Percentiles rank a stretch among this genome's conserved stretches.
phyloP scores from a whole-genome alignment of 2,888 invertebrate genomes.

The Drosophila lutescens region DNA sequence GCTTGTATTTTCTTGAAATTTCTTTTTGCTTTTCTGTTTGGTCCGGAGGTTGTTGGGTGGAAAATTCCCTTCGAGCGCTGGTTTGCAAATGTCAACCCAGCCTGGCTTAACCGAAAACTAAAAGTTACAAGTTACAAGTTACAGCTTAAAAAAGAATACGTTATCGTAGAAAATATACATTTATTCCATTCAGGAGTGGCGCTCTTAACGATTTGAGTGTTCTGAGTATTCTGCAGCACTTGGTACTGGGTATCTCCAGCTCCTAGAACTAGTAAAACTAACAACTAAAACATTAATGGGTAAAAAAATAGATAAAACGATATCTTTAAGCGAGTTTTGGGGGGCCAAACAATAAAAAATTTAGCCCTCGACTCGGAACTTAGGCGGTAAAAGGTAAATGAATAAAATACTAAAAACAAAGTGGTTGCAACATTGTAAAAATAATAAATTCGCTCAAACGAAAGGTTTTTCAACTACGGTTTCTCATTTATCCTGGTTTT shows the following conservation, averaged over 20 bases:
- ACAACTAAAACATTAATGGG: conserved; percentile 25
- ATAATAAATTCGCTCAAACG: conserved; percentile 78
- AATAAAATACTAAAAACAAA: conserved; percentile 52
- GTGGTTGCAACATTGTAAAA: conserved; percentile 40
- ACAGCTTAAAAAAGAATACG: conserved; percentile 31
- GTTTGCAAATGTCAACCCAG: conserved; percentile 4
- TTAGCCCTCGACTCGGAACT: conserved; percentile 29
- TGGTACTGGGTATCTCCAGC: conserved; percentile 67
- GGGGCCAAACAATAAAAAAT: conserved; percentile 10
- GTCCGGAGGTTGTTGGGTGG: conserved; percentile 35
- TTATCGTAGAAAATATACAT: conserved; percentile 29
- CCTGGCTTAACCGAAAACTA: conserved; percentile 15
- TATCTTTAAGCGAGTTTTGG: conserved; percentile 3
- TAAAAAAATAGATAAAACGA: conserved; percentile 38
- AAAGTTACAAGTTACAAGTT: neutral
- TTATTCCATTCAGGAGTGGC: conserved; percentile 42
- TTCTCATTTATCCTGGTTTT: conserved; percentile 18
- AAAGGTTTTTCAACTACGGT: conserved; percentile 55
- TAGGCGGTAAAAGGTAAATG: conserved; percentile 39
- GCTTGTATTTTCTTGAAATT: conserved; percentile 4
- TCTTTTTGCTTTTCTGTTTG: conserved; percentile 13
- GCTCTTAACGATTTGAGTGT: conserved; percentile 28
- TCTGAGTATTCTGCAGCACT: conserved; percentile 73
- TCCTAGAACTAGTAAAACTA: conserved; percentile 35
- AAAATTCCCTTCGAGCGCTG: conserved; percentile 7